Base-by-base conservation (phyloP, 2,888 invertebrate species). In the Embidobia sp. region DNA sequence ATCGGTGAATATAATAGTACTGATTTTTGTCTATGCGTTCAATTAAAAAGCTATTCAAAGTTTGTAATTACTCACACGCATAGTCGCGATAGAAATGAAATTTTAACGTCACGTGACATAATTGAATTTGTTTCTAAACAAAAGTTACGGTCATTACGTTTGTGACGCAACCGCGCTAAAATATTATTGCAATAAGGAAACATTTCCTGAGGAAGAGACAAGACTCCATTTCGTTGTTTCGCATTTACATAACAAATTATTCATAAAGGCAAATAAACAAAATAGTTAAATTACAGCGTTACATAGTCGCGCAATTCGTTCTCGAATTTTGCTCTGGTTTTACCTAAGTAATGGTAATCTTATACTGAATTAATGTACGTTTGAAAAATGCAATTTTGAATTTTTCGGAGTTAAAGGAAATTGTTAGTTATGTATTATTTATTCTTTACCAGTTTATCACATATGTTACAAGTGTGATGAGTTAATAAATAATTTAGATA, bases 211-310 rank as follows among this genome's bases (percentile, higher is more conserved):
- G 7, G 29, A 29, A 4, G 33, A 10, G 13, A 33, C 33, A 11
- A 37, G 15, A 15, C n/a, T 6, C 7, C 2, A 8, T 8, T 29
- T 29, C n/a, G 29, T 29, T 7, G 2, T 26, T 29, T 29, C 29
- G n/a, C n/a, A 19, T 40, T 40, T 40, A 19, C 40, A 19, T 40
- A 40, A 40, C 40, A 19, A 10, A 15, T 40, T 19, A 40, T 40
- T 40, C 18, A 10, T 18, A 19, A 3, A 10, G 1, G 1, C 18
- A 40, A 40, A 19, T 40, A 40, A 40, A 19, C 19, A 10, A 40
- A 40, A 13, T 19, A 8, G 6, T 40, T 19, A 10, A 46, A 26
- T 27, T 8, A 8, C 42, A 16, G n/a, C n/a, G n/a, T 8, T 7
- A 40, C n/a, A n/a, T n/a, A n/a, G n/a, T n/a, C n/a, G n/a, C n/a